phyloP scores from a whole-genome alignment of 2,113 vertebrate species.

The Lepisosteus oculatus region DNA sequence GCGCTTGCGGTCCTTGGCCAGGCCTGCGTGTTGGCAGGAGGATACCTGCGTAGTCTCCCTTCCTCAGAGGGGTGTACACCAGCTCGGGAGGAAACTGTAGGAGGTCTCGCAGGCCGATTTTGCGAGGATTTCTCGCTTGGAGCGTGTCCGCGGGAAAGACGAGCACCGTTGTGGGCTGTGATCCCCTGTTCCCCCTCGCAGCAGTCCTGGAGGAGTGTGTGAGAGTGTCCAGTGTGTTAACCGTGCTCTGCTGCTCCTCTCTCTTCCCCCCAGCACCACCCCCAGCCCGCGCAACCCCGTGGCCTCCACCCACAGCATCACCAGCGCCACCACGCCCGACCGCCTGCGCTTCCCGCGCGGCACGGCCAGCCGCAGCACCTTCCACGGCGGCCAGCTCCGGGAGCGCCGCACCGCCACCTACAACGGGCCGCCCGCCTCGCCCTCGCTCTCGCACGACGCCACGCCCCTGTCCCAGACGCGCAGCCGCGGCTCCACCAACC shows the following conservation, averaged over 20 bases:
- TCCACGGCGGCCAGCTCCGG: slow-evolving; percentile 88
- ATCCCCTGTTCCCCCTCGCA: too few species aligned
- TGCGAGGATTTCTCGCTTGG: too few species aligned
- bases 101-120: too few species aligned
- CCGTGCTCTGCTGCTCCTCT: background rate
- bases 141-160: too few species aligned
- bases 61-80: too few species aligned
- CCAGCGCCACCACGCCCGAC: slow-evolving; percentile 85
- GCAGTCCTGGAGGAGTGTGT: too few species aligned
- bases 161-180: background rate
- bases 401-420: slow-evolving; percentile 94
- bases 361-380: slow-evolving; percentile 91
- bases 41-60: too few species aligned
- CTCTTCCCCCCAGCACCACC: slow-evolving; percentile 57
- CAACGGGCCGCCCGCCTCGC: slow-evolving; percentile 91
- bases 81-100: too few species aligned
- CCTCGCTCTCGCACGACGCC: slow-evolving; percentile 89
- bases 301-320: slow-evolving; percentile 91
- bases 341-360: slow-evolving; percentile 90
- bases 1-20: too few species aligned
- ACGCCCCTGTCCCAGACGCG: slow-evolving; percentile 86
- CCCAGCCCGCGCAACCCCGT: slow-evolving; percentile 86
- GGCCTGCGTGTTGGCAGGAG: too few species aligned
- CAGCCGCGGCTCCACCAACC: slow-evolving; percentile 89
- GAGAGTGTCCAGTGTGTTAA: background rate